Base-by-base conservation (phyloP, 2,797 vertebrate species). In the Danio tinwini region DNA sequence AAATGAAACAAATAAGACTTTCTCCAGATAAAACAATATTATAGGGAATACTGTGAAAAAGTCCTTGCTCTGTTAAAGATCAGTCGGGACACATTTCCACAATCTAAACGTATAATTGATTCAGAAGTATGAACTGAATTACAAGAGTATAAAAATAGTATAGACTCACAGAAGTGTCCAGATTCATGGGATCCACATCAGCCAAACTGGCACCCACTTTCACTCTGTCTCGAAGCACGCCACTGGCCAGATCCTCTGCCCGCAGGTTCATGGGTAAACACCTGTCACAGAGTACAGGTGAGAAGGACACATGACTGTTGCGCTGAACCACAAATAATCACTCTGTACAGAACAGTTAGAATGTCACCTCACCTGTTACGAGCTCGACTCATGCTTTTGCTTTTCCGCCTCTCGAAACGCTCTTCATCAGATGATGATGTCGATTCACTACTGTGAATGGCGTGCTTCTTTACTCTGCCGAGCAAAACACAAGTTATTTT, bases 401-500 rank as follows among this genome's bases (percentile, higher is more conserved):
- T 96, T 91, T 99, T 99, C 79, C 98, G 95, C 84, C 97, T 95
- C 92, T 99, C 98, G 89, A 99, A 99, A 5, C 98, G 96, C 86
- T 99, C 98, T 89, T 99, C 98, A 80, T 99, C 98, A 82, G 97
- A 99, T 55, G 98, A 99, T 0, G 95, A 95, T 55, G 97, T 98
- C 68, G 97, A 98, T 88, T 99, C 98, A n/a, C 98, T 99, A 92
- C 98, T 99, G 89, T 99, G 97, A 89, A 99, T 99, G 83, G 98
- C 98, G 50, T 99, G 98, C 89, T 98, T 99, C 94, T 99, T 99
- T 90, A 98, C 95, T 92, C 98, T 99, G 62, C 67, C 78, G 2
- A 50, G 78, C 6, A 62, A 67, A 72, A 47, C 39, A 68, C 1
- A 74, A 2, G 29, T 29, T n/a, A n/a, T n/a, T n/a, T 29, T 29